A percentile compares a stretch with the other conserved stretches of the same genome.
These are phyloP conservation scores for Falco naumanni DNA, from an alignment of 2,797 vertebrate species.

Conservation along the genomic window DNA sequence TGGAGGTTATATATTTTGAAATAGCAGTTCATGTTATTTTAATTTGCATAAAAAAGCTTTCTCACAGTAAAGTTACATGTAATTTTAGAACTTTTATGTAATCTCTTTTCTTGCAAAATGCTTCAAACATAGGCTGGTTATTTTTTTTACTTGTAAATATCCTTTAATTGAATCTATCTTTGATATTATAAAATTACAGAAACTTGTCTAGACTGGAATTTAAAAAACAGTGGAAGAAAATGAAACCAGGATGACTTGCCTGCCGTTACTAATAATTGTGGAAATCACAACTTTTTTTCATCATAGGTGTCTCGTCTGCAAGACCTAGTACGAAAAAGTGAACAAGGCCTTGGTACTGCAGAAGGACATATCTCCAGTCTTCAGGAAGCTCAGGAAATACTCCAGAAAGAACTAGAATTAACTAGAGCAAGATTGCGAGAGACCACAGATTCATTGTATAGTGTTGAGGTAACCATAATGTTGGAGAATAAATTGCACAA, in stretches of 20 bases:
- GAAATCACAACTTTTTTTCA: not conserved
- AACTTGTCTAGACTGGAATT: not conserved
- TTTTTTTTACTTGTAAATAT: not conserved
- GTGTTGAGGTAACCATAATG: constrained; percentile 85
- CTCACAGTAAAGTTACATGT: not conserved
- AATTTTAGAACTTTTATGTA: not conserved
- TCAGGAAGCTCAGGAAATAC: constrained; percentile 92
- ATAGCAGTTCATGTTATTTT: not conserved
- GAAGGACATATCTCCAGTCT: constrained; percentile 92
- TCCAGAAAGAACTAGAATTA: constrained; percentile 91
- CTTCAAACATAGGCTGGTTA: not conserved
- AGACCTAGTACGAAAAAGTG: constrained; percentile 88
- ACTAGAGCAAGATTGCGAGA: constrained; percentile 90
- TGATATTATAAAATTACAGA: not conserved
- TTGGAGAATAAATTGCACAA: not conserved
- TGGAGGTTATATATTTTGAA: not conserved
- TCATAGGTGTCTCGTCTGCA: constrained; percentile 87
- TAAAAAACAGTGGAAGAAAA: not conserved
- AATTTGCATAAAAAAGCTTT: not conserved
- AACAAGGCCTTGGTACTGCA: constrained; percentile 87
- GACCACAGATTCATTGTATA: constrained; percentile 90
- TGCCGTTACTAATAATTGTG: not conserved
- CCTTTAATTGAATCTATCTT: not conserved
- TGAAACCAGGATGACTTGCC: not conserved
- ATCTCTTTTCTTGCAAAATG: not conserved